Conservation (phyloP, 2,113 vertebrate species). For the Todiramphus chloris region DNA sequence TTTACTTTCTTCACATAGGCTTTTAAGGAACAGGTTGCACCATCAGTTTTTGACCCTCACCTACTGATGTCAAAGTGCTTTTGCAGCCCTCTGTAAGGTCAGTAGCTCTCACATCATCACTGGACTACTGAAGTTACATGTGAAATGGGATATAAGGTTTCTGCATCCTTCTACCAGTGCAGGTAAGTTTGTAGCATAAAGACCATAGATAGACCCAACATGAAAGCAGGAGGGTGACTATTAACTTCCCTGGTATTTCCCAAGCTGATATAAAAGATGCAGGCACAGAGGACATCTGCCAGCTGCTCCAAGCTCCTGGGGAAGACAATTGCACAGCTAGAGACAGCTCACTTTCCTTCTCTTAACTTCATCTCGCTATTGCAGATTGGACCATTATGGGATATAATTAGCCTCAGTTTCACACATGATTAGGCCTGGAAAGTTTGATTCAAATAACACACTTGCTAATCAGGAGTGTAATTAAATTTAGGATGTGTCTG, state of each 20-base stretch:
- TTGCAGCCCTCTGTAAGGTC: not conserved
- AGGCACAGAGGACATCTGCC: not conserved
- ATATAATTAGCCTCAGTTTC: not conserved
- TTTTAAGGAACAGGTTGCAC: accelerated
- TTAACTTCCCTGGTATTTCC: not conserved
- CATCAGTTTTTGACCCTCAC: not conserved
- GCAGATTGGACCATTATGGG: not conserved
- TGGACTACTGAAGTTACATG: not conserved
- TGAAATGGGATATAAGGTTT: not conserved
- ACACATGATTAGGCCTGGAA: not conserved
- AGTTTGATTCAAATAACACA: not conserved
- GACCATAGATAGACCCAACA: not conserved
- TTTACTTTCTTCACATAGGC: not conserved
- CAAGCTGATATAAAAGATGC: not conserved
- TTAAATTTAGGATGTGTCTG: not conserved
- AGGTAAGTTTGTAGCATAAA: not conserved
- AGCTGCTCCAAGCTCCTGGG: not conserved
- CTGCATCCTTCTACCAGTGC: not conserved
- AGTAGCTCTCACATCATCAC: not conserved
- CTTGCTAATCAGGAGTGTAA: slow-evolving; percentile 9
- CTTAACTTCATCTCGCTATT: not conserved
- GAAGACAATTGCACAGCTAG: not conserved
- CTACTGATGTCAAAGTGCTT: not conserved
- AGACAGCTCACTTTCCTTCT: not conserved
- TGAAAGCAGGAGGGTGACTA: not conserved